phyloP scores from a whole-genome alignment of 2,888 invertebrate genomes.

The Flabesymbios commensalis region DNA sequence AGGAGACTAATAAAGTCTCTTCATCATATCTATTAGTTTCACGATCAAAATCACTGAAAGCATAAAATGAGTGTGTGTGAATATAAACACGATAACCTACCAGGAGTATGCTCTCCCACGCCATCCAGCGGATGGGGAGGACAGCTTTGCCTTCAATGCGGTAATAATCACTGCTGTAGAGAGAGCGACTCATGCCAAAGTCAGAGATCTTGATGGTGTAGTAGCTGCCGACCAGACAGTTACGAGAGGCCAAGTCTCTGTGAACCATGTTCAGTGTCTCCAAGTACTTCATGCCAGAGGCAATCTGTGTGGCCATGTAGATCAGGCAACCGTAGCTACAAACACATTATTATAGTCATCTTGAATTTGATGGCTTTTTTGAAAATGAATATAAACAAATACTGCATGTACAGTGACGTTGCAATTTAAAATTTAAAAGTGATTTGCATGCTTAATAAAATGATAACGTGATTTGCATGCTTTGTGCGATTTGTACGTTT shows the following conservation, averaged over 20 bases:
- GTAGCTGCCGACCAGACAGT: slow-evolving; percentile 82
- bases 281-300: slow-evolving; percentile 87
- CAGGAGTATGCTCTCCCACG: slow-evolving; percentile 80
- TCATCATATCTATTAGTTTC: too few relatives aligned
- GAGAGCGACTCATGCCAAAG: slow-evolving; percentile 60
- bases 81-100: slow-evolving; percentile 39
- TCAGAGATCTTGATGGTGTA: slow-evolving; percentile 67
- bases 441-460: background rate
- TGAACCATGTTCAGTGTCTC: slow-evolving; percentile 88
- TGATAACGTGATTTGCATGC: too few relatives aligned
- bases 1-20: too few relatives aligned
- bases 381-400: background rate
- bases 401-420: too few relatives aligned
- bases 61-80: too few relatives aligned
- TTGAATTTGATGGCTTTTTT: background rate
- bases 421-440: too few relatives aligned
- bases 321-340: slow-evolving; percentile 80
- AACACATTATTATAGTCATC: slow-evolving; percentile 33
- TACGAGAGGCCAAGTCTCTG: slow-evolving; percentile 84
- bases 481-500: too few relatives aligned
- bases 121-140: slow-evolving; percentile 86
- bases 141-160: slow-evolving; percentile 84
- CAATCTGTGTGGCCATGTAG: slow-evolving; percentile 82
- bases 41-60: too few relatives aligned
- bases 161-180: slow-evolving; percentile 74